Evolutionary conservation across 2,888 invertebrate genomes (phyloP), one percentile per base, ranked within the genome.

Genomic region (Epinotia brunnichana): DNA sequence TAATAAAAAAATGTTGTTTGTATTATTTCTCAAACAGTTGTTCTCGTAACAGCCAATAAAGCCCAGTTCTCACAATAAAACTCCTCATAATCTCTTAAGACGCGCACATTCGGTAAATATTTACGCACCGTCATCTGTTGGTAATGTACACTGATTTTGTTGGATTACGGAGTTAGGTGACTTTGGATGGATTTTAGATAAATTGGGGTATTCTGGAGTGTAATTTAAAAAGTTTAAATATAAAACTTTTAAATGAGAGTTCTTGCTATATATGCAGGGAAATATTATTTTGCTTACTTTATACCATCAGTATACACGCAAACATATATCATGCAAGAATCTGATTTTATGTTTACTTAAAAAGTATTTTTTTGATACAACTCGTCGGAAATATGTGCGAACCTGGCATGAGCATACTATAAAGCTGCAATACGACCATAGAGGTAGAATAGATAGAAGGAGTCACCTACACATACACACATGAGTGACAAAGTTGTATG

Each of bases 1-100:
- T 35, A 35, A 35, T 35, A 70, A 67, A 57, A 48, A 68, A 56
- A 54, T 64, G 10, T 21, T 73, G 68, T 69, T 72, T 69, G 63
- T 69, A 69, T 63, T 51, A 63, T 57, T 51, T 68, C 62, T 73
- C 72, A 68, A 73, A 73, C 73, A 73, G 63, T 69, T 69, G 67
- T 72, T 67, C 67, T 67, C 71, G 39, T 77, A 77, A 77, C 78
- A 77, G 79, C 80, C 79, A 78, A 78, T 78, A 80, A 85, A 82
- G 61, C 39, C 48, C 21, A 17, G 81, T 90, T 91, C 91, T 85
- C 91, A 91, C 87, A 88, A 80, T 91, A 90, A 90, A 90, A 88
- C 80, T 79, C 82, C 78, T 82, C 57, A 63, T 73, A 73, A 73
- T 69, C 72, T 68, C 72, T 72, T 72, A 72, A 72, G 72, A 62